A percentile compares a stretch with the other conserved stretches of the same genome.
Evolutionary conservation across 1,140 invertebrate genomes (phyloP).

Genomic region (Pristionchus pacificus): DNA sequence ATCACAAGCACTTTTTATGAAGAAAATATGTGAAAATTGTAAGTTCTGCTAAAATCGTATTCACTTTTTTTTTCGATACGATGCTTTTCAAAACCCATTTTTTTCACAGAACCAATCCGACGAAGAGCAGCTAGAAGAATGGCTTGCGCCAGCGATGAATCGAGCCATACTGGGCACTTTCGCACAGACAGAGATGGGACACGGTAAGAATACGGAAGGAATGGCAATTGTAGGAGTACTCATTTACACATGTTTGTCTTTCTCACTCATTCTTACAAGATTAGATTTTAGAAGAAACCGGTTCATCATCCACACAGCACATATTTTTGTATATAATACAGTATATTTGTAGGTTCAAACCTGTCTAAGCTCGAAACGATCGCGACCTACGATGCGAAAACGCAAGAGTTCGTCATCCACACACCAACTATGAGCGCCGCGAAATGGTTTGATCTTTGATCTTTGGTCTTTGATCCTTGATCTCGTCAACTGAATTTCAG

Average conservation of each 20-base stretch:
- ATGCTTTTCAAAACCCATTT: too few relatives aligned
- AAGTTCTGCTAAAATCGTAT: too few relatives aligned
- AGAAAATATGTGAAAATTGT: too few relatives aligned
- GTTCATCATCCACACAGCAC: slow-evolving; percentile 63
- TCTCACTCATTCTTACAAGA: background rate
- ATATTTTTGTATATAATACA: slow-evolving; percentile 74
- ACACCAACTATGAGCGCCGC: slow-evolving; percentile 79
- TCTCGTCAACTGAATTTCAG: slow-evolving; percentile 70
- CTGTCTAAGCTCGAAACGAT: slow-evolving; percentile 83
- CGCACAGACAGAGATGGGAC: slow-evolving; percentile 88
- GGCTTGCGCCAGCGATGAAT: slow-evolving; percentile 76
- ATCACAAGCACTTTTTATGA: too few relatives aligned
- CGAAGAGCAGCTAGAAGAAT: slow-evolving; percentile 77
- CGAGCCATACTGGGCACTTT: slow-evolving; percentile 84
- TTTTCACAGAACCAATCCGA: slow-evolving; percentile 79
- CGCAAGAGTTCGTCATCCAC: slow-evolving; percentile 79
- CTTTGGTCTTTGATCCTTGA: slow-evolving; percentile 79
- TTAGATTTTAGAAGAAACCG: background rate
- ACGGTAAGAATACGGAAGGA: slow-evolving; percentile 77
- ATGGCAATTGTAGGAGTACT: slow-evolving; percentile 78
- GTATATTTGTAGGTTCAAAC: slow-evolving; percentile 67
- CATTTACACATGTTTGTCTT: background rate
- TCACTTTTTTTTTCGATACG: too few relatives aligned
- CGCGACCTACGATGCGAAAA: slow-evolving; percentile 77
- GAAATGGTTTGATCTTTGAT: slow-evolving; percentile 83